A percentile compares a stretch with the other conserved stretches of the same genome.
phyloP scores from a whole-genome alignment of 2,113 vertebrate genomes.

The Thinocorus orbignyianus region DNA sequence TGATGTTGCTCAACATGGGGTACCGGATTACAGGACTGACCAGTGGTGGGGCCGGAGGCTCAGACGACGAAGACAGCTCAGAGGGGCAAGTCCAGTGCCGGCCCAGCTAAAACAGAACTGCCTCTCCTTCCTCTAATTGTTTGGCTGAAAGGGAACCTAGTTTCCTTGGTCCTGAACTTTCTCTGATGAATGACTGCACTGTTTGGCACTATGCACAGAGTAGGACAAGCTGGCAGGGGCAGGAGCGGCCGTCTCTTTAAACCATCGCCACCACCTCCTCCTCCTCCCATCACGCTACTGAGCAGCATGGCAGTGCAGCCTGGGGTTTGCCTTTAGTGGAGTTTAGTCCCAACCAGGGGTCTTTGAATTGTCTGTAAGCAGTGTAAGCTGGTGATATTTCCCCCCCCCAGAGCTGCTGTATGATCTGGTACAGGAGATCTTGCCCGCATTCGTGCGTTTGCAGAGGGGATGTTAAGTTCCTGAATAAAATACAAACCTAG shows the following conservation, averaged over 20 bases:
- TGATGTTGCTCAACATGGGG: conserved; percentile 99
- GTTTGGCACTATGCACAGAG: conserved; percentile 73
- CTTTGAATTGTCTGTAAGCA: conserved; percentile 60
- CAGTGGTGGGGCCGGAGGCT: conserved; percentile 86
- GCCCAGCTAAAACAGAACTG: conserved; percentile 86
- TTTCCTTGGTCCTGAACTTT: conserved; percentile 71
- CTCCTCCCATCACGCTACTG: conserved; percentile 62
- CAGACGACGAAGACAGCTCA: conserved; percentile 93
- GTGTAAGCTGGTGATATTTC: conserved; percentile 43
- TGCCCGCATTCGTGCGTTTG: conserved; percentile 21
- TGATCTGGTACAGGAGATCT: conserved; percentile 29
- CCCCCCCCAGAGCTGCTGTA: conserved; percentile 37
- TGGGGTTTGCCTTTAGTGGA: conserved; percentile 59
- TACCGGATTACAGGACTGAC: conserved; percentile 96
- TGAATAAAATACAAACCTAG: conserved; percentile 71
- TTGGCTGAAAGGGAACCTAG: conserved; percentile 72
- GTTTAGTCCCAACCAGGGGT: conserved; percentile 58
- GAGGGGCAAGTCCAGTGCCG: conserved; percentile 98
- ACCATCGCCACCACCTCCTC: conserved; percentile 38
- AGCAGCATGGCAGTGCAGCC: conserved; percentile 63
- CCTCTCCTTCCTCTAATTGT: conserved; percentile 61
- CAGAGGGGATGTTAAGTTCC: conserved; percentile 45
- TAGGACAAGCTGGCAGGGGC: conserved; percentile 64
- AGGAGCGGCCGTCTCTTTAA: conserved; percentile 46
- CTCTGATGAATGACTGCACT: conserved; percentile 71